Evolutionary conservation across 2,797 vertebrate genomes (phyloP).

Genomic region (Melanotaenia pygmaea): DNA sequence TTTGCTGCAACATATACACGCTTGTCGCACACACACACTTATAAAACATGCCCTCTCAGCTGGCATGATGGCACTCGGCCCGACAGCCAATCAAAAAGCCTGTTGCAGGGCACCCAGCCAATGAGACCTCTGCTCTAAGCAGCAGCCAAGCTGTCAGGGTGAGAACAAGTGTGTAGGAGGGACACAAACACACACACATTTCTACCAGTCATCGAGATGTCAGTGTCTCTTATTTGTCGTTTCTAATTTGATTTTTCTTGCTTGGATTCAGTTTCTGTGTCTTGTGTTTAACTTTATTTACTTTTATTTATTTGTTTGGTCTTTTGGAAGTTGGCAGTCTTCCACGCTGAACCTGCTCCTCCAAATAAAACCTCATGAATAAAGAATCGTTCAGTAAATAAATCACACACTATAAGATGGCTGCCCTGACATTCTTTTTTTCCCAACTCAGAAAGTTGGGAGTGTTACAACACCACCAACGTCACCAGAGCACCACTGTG

Average conservation of each 20-base stretch:
- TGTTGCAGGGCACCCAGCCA: slow-evolving; percentile 58
- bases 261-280: background rate
- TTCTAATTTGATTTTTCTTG: background rate
- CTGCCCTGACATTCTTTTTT: slow-evolving; percentile 29
- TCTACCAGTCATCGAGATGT: background rate
- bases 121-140: slow-evolving; percentile 66
- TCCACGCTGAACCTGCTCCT: background rate
- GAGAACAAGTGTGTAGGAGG: slow-evolving; percentile 56
- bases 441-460: slow-evolving; percentile 48
- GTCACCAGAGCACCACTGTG: slow-evolving; percentile 24
- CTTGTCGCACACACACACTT: slow-evolving; percentile 12
- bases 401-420: slow-evolving; percentile 57
- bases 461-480: slow-evolving; percentile 26
- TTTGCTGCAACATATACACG: slow-evolving; percentile 39
- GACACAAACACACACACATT: slow-evolving; percentile 9
- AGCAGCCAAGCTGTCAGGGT: slow-evolving; percentile 67
- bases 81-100: slow-evolving; percentile 65
- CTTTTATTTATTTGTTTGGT: slow-evolving; percentile 15
- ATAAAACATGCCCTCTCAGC: slow-evolving; percentile 48
- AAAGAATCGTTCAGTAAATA: slow-evolving; percentile 55
- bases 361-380: slow-evolving; percentile 44
- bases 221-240: slow-evolving; percentile 1
- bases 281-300: background rate
- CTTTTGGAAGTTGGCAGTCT: background rate
- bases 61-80: slow-evolving; percentile 56